A percentile compares a stretch with the other conserved stretches of the same genome.
These are phyloP conservation scores for Prosopocoilus inquinatus DNA, from an alignment of 2,888 invertebrate genomes.

Conservation along the genomic window DNA sequence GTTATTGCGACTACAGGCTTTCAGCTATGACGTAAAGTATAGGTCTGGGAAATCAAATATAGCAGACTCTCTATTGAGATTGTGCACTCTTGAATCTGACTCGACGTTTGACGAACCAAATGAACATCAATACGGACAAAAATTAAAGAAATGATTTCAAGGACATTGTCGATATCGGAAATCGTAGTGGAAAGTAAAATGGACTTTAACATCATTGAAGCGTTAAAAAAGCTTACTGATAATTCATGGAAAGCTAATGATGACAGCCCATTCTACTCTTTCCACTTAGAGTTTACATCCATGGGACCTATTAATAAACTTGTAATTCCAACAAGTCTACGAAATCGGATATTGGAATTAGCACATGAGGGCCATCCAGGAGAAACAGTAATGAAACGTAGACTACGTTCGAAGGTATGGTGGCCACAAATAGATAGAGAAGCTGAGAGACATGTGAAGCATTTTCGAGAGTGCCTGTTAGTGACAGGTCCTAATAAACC, in stretches of 20 bases:
- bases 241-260: slow-evolving; percentile 11
- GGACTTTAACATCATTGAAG: slow-evolving; percentile 15
- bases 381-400: slow-evolving; percentile 28
- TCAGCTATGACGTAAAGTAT: slow-evolving; percentile 22
- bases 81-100: slow-evolving; percentile 10
- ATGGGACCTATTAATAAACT: slow-evolving; percentile 9
- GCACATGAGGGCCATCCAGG: slow-evolving; percentile 33
- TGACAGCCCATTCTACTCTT: slow-evolving; percentile 6
- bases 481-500: slow-evolving; percentile 1
- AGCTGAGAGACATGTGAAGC: slow-evolving; percentile 13
- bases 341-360: slow-evolving; percentile 15
- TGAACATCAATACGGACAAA: slow-evolving; percentile 25
- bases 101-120: slow-evolving; percentile 20
- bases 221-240: slow-evolving; percentile 9
- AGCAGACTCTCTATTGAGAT: slow-evolving; percentile 27
- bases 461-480: slow-evolving; percentile 9
- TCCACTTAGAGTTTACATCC: slow-evolving; percentile 8
- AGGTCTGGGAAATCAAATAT: slow-evolving; percentile 24
- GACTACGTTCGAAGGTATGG: slow-evolving; percentile 29
- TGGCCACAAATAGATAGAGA: slow-evolving; percentile 26
- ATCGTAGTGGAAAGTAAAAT: slow-evolving; percentile 2
- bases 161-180: slow-evolving; percentile 15
- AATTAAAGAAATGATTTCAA: slow-evolving; percentile 20
- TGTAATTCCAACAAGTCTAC: slow-evolving; percentile 16
- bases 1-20: slow-evolving; percentile 25